Base-by-base conservation (phyloP, 2,113 vertebrate genomes). In the Periophthalmodon schlosseri region DNA sequence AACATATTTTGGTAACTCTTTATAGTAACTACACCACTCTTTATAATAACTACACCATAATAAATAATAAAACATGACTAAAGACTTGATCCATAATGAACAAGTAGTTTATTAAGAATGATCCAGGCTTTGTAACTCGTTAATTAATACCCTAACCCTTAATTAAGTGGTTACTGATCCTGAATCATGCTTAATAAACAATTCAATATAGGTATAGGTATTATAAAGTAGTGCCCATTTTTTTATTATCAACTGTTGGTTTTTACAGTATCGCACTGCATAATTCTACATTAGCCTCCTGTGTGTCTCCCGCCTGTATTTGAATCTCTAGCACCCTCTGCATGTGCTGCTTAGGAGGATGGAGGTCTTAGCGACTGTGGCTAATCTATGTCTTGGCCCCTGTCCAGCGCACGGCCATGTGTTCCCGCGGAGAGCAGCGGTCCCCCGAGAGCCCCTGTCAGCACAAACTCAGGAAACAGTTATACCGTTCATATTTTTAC, bases 391-490 rank as follows among this genome's bases (percentile, higher is more conserved):
- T 77, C 84, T 83, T 95, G 94, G 93, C 93, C 68, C 77, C 21
- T 75, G 75, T 90, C 92, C 76, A 93, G 87, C 88, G 82, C 86
- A 63, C 90, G 75, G 91, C 92, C 94, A 95, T 94, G 92, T 95
- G 94, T 94, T 95, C 94, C 93, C 94, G 92, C 86, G 92, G 92
- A 94, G 91, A 93, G 91, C 92, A 88, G 75, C 78, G 77, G 86
- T 91, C 94, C 90, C 91, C 16, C 0, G 91, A 92, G 94, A 94
- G 83, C 93, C 94, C 93, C 95, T 96, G 95, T 96, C 96, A 96
- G 95, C 95, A 94, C 93, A 91, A 92, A 94, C 94, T 95, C 94
- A 95, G 94, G 95, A 96, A 97, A 96, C 95, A 96, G 94, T 95
- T 95, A 95, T 88, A 94, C 94, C 72, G 84, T 95, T 96, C 94